phyloP scores from a whole-genome alignment of 1,140 invertebrate genomes.

The Olivierus martensii region DNA sequence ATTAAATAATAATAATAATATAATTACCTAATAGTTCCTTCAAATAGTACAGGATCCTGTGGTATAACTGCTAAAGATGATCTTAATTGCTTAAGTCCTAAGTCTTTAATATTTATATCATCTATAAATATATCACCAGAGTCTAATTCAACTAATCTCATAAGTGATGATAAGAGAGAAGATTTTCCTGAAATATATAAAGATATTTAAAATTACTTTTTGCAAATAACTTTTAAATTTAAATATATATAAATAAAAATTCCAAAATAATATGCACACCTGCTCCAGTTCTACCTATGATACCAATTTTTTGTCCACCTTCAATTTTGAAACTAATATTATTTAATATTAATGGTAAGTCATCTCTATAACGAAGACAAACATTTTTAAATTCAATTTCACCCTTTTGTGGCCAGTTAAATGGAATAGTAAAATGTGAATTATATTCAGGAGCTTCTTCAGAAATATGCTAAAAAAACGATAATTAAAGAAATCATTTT shows the following conservation, averaged over 20 bases:
- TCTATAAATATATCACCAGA: conserved; percentile 36
- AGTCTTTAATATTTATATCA: conserved; percentile 30
- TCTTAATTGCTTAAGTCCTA: conserved; percentile 34
- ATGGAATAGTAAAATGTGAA: not conserved
- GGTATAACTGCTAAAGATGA: conserved; percentile 49
- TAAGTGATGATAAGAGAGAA: conserved; percentile 39
- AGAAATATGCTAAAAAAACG: no score
- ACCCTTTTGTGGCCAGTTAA: conserved; percentile 49
- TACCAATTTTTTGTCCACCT: conserved; percentile 42
- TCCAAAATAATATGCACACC: conserved; percentile 15
- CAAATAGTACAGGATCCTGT: conserved; percentile 54
- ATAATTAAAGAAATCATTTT: no score
- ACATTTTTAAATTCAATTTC: conserved; percentile 54
- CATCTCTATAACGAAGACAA: conserved; percentile 46
- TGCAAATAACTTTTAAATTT: no score
- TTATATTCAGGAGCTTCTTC: no score
- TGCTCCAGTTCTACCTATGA: conserved; percentile 39
- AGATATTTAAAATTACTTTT: no score
- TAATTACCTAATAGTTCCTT: conserved; percentile 34
- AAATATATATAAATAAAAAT: no score
- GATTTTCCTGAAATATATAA: conserved; percentile 36
- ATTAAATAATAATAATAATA: no score
- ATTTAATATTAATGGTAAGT: conserved; percentile 42
- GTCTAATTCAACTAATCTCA: conserved; percentile 34
- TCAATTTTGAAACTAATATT: conserved; percentile 43